Conservation (phyloP, 2,113 vertebrate genomes). For the Nycticorax nycticorax region DNA sequence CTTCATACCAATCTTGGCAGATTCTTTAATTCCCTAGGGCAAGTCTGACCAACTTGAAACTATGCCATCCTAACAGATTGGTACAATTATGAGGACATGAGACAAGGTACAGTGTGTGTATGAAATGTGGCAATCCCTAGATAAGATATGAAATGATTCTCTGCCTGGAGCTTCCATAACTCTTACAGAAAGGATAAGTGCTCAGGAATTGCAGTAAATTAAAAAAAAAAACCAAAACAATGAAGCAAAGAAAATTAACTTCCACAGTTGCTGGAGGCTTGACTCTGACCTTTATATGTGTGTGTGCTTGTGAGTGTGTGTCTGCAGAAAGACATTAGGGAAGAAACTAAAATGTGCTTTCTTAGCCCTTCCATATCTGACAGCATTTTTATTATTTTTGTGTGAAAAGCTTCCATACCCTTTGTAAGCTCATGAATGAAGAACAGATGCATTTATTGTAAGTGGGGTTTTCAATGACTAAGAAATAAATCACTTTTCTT, state of each 20-base stretch:
- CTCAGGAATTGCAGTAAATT: background rate
- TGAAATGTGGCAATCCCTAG: background rate
- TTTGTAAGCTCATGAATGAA: background rate
- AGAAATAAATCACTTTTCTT: background rate
- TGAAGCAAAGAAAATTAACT: background rate
- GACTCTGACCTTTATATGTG: background rate
- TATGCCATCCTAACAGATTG: background rate
- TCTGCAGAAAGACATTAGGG: background rate
- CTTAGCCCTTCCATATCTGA: background rate
- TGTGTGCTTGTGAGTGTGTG: background rate
- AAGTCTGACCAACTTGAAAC: background rate
- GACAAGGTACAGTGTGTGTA: background rate
- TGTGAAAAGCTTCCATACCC: background rate
- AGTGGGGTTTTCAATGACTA: background rate
- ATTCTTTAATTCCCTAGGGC: background rate
- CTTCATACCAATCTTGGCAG: background rate
- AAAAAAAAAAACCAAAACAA: background rate
- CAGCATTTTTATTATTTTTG: background rate
- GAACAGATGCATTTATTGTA: background rate
- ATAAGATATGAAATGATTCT: background rate
- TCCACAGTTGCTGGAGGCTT: background rate
- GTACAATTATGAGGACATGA: background rate
- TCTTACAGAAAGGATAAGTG: background rate
- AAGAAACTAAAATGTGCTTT: background rate
- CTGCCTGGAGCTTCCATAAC: background rate